Evolutionary conservation across 2,797 vertebrate species (phyloP).

Genomic region (Megalops cyprinoides): DNA sequence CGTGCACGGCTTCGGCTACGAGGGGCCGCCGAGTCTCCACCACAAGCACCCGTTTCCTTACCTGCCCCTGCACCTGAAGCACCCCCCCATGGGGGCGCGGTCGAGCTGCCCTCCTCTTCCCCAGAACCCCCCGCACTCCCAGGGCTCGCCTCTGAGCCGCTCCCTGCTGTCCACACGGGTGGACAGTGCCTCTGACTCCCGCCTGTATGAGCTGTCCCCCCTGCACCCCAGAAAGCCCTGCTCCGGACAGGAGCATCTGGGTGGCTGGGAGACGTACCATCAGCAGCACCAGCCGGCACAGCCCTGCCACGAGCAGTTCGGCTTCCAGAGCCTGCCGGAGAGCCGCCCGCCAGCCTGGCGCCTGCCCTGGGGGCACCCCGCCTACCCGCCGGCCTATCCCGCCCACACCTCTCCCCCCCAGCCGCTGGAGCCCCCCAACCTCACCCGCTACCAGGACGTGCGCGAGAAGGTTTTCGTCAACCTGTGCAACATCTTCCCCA

Average conservation of each 20-base stretch:
- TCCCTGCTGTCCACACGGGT: slow-evolving; percentile 80
- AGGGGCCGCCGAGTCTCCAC: slow-evolving; percentile 82
- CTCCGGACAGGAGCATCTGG: slow-evolving; percentile 75
- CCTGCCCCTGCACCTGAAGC: slow-evolving; percentile 83
- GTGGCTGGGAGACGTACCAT: slow-evolving; percentile 86
- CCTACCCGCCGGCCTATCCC: slow-evolving; percentile 9
- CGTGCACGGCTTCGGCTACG: slow-evolving; percentile 80
- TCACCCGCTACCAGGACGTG: slow-evolving; percentile 73
- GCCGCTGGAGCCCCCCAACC: slow-evolving; percentile 73
- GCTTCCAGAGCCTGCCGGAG: slow-evolving; percentile 89
- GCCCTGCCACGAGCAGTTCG: slow-evolving; percentile 81
- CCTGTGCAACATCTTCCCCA: slow-evolving; percentile 96
- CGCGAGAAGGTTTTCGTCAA: slow-evolving; percentile 90
- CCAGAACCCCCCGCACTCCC: slow-evolving; percentile 66
- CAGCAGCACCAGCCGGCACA: slow-evolving; percentile 76
- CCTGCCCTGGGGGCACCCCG: slow-evolving; percentile 64
- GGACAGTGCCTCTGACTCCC: slow-evolving; percentile 88
- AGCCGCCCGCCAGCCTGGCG: slow-evolving; percentile 85
- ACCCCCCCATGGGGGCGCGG: slow-evolving; percentile 74
- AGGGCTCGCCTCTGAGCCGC: slow-evolving; percentile 79
- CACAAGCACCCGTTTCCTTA: slow-evolving; percentile 83
- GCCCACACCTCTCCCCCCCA: slow-evolving; percentile 41
- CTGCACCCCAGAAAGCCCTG: slow-evolving; percentile 76
- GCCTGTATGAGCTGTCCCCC: slow-evolving; percentile 82
- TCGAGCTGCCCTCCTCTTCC: slow-evolving; percentile 84